Evolutionary conservation across 53 echinoderm and acorn worm genomes (phyloP), one percentile per base, ranked within the genome.

Genomic region (Hippasteria phrygiana): DNA sequence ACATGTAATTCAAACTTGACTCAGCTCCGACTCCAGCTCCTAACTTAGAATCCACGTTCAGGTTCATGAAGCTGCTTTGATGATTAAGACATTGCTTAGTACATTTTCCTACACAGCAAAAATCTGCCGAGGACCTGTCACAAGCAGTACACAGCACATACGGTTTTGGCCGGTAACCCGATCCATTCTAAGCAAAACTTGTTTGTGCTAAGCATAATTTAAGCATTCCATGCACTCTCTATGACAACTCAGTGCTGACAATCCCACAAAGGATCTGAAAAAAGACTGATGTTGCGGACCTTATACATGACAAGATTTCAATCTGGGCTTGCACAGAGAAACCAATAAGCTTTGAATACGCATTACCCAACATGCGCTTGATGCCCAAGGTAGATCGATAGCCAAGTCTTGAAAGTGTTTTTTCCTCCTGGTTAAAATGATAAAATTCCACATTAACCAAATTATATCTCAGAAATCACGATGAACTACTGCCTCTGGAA

Each of bases 391-490:
- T 1, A 24, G 59, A 59, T 59, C 26, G 59, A 12, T 59, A 22
- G n/a, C 59, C 7, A 22, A 22, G 2, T 29, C 29, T 64, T 29
- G 2, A 3, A 64, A 64, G 67, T 32, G 67, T 35, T 66, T n/a
- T n/a, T 66, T 2, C 67, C 67, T 66, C 13, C 67, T 13, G 7
- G 13, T 66, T 8, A 66, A 66, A 31, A 66, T 12, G 67, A 66
- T 66, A 66, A 66, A 66, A 66, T 66, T 66, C 67, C 67, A 17
- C 35, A 35, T 66, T 66, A 66, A 66, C 67, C 67, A 10, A 66
- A 66, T 66, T 8, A 35, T 35, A 66, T 36, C 37, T 59, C 28
- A 0, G 54, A 59, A 78, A 78, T 78, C 78, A 78, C 78, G 6
- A 55, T 78, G 78, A 78, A 78, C 78, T 37, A 1, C 20, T 8